Conservation (phyloP, 1,140 invertebrate species). For the Formica selysi region DNA sequence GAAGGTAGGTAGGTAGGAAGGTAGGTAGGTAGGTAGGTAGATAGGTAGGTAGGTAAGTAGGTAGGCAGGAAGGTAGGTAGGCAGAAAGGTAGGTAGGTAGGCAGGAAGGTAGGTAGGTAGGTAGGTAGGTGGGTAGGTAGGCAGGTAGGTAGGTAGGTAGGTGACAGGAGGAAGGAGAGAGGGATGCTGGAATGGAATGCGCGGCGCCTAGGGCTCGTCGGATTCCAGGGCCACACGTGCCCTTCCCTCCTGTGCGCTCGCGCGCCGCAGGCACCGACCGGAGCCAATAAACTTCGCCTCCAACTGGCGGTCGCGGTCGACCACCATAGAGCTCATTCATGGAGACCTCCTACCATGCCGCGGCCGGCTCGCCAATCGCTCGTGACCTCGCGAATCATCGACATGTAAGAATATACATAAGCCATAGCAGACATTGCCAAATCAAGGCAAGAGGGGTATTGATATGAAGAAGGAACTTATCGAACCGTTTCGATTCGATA, state of each 20-base stretch:
- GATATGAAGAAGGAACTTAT: not conserved
- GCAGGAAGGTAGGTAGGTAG: constrained; percentile 39
- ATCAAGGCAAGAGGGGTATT: not conserved
- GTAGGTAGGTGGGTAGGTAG: constrained; percentile 55
- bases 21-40: too few species aligned
- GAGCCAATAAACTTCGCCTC: constrained; percentile 85
- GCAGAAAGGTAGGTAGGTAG: not conserved
- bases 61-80: too few species aligned
- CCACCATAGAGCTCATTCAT: constrained; percentile 86
- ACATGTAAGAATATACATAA: not conserved
- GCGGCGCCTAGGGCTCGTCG: constrained; percentile 88
- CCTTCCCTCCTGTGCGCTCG: constrained; percentile 82
- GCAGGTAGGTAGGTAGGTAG: constrained; percentile 52
- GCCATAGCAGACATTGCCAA: not conserved
- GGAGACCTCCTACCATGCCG: constrained; percentile 84
- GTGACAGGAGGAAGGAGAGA: constrained; percentile 23
- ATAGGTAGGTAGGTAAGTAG: too few species aligned
- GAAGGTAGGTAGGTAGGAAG: not conserved
- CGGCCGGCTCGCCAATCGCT: constrained; percentile 48
- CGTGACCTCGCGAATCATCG: constrained; percentile 29
- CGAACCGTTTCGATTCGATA: not conserved
- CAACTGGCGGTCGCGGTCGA: constrained; percentile 86
- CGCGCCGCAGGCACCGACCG: constrained; percentile 80
- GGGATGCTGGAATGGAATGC: constrained; percentile 86
- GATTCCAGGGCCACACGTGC: constrained; percentile 87